These are phyloP conservation scores for Micromys minutus DNA, from an alignment of 2,113 vertebrate genomes.

Conservation along the genomic window DNA sequence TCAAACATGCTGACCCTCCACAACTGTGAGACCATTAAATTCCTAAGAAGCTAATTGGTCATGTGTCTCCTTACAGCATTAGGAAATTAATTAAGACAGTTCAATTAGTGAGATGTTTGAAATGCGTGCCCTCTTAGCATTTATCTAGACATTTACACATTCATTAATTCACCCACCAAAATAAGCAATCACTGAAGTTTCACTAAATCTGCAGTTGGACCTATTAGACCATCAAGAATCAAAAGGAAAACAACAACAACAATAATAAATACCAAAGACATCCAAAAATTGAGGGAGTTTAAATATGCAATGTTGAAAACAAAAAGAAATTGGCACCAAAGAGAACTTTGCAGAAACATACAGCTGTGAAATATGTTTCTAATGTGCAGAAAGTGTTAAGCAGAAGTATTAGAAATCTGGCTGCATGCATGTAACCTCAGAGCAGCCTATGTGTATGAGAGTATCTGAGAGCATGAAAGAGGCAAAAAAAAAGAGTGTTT, in stretches of 20 bases:
- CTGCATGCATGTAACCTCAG: not conserved
- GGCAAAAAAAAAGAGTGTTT: not conserved
- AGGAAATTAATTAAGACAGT: not conserved
- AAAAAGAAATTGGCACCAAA: not conserved
- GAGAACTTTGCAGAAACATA: not conserved
- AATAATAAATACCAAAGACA: not conserved
- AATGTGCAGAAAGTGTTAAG: not conserved
- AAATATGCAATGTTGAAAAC: not conserved
- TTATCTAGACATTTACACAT: not conserved
- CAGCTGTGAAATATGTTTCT: not conserved
- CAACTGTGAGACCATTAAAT: not conserved
- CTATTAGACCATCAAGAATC: not conserved
- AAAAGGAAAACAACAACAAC: not conserved
- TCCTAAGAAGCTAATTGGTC: not conserved
- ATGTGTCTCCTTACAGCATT: not conserved
- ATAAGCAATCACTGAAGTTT: not conserved
- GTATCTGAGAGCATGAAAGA: not conserved
- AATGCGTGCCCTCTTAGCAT: not conserved
- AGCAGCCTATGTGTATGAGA: not conserved
- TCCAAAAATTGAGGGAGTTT: not conserved
- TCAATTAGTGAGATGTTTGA: not conserved
- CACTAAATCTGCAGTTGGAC: not conserved
- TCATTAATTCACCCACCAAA: not conserved
- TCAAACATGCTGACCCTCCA: not conserved
- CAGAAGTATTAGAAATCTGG: not conserved